phyloP scores from a whole-genome alignment of 2,797 vertebrate species.

The Paratrypauchen microcephalus region DNA sequence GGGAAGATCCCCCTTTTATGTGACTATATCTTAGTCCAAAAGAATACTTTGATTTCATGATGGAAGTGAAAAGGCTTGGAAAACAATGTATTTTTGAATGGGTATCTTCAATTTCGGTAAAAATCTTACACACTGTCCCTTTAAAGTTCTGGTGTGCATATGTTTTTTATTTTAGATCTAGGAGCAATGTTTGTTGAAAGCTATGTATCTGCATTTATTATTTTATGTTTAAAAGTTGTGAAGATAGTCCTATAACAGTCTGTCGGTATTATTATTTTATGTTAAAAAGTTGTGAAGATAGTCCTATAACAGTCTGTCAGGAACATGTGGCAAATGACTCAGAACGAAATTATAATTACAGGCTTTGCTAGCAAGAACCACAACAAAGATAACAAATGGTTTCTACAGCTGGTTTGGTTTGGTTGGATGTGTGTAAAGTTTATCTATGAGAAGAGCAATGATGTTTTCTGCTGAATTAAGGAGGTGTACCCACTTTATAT shows the following conservation, averaged over 20 bases:
- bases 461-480: background rate
- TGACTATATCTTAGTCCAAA: no score
- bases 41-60: no score
- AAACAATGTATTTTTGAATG: no score
- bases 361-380: conserved; percentile 51
- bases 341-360: conserved; percentile 61
- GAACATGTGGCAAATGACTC: conserved; percentile 54
- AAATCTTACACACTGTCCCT: no score
- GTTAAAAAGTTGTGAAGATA: conserved; percentile 36
- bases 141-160: background rate
- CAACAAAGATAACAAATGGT: conserved; percentile 50
- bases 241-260: conserved; percentile 47
- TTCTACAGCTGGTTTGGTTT: conserved; percentile 59
- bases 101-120: no score
- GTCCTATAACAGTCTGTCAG: conserved; percentile 46
- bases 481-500: no score
- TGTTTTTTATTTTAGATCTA: background rate
- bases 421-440: conserved; percentile 41
- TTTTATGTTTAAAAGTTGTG: conserved; percentile 28
- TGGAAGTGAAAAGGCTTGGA: no score
- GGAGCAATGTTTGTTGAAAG: conserved; percentile 21
- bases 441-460: background rate
- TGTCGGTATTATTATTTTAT: conserved; percentile 33
- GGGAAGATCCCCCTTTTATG: no score
- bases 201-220: conserved; percentile 3